A percentile compares a stretch with the other conserved stretches of the same genome.
Conservation (phyloP, 2,888 invertebrate species). For the Dichetophora obliterata region DNA sequence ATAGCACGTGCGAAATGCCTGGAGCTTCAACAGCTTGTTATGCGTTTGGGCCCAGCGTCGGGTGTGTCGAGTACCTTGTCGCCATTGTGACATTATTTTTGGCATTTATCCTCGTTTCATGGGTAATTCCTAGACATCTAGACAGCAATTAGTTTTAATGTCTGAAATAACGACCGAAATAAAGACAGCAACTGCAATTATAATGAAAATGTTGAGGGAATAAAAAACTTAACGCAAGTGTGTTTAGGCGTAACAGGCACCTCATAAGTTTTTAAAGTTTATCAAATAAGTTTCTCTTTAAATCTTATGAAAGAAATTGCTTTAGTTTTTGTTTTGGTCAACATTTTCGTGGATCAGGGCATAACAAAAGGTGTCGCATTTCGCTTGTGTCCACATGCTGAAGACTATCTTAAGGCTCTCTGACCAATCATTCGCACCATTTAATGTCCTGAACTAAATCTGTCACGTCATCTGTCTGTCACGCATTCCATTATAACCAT, state of each 20-base stretch:
- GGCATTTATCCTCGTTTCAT: conserved; percentile 10
- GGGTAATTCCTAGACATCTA: neutral
- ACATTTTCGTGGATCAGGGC: neutral
- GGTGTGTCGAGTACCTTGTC: conserved; percentile 2
- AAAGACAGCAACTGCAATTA: too few species aligned
- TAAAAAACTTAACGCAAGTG: neutral
- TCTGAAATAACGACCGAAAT: too few species aligned
- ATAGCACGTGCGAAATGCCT: conserved; percentile 33
- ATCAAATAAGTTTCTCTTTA: too few species aligned
- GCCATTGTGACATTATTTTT: neutral
- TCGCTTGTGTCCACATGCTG: neutral
- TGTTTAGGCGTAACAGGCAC: neutral
- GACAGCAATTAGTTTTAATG: neutral
- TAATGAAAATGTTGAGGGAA: too few species aligned
- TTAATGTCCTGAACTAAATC: too few species aligned
- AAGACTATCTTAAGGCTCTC: too few species aligned
- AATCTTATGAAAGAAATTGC: neutral
- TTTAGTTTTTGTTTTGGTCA: neutral
- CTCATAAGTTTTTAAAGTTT: neutral
- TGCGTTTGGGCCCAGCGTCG: neutral
- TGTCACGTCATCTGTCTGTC: too few species aligned
- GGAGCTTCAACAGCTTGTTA: neutral
- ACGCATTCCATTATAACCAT: too few species aligned
- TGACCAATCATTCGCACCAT: too few species aligned
- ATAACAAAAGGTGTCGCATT: neutral